Percentiles rank a stretch among this genome's conserved stretches.
Evolutionary conservation across 2,888 invertebrate species (phyloP).

Genomic region (Drosophila anceps): DNA sequence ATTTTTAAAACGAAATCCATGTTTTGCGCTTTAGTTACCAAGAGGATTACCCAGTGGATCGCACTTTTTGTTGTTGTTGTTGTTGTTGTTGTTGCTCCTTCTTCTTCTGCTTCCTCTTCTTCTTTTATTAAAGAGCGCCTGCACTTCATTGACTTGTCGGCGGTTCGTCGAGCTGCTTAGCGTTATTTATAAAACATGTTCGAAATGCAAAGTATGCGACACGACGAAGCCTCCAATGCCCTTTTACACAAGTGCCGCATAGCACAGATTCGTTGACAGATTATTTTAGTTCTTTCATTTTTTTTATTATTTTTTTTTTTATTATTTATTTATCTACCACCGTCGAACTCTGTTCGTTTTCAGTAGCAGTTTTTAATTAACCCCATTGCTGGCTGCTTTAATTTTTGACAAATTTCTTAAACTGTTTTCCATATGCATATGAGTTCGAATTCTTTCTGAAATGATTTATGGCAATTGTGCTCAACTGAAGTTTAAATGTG

Average conservation of each 20-base stretch:
- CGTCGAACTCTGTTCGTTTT: neutral
- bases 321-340: slow-evolving; percentile 1
- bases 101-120: neutral
- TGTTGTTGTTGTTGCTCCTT: neutral
- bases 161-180: slow-evolving; percentile 49
- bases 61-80: slow-evolving; percentile 50
- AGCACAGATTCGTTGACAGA: slow-evolving; percentile 68
- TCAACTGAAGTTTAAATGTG: neutral
- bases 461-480: slow-evolving; percentile 8
- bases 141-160: slow-evolving; percentile 56
- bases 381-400: slow-evolving; percentile 16
- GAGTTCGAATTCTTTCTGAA: neutral
- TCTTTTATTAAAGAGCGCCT: slow-evolving; percentile 41
- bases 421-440: slow-evolving; percentile 10
- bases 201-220: slow-evolving; percentile 79
- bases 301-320: neutral
- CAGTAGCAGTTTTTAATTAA: slow-evolving; percentile 51
- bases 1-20: slow-evolving; percentile 81
- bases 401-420: slow-evolving; percentile 33
- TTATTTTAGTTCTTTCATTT: slow-evolving; percentile 52
- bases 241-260: slow-evolving; percentile 78
- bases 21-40: slow-evolving; percentile 68
- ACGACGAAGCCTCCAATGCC: slow-evolving; percentile 77
- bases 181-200: slow-evolving; percentile 80
- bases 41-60: slow-evolving; percentile 57